Evolutionary conservation across 64 coral and sea anemone species (phyloP).

Genomic region (Montipora efflorescens): DNA sequence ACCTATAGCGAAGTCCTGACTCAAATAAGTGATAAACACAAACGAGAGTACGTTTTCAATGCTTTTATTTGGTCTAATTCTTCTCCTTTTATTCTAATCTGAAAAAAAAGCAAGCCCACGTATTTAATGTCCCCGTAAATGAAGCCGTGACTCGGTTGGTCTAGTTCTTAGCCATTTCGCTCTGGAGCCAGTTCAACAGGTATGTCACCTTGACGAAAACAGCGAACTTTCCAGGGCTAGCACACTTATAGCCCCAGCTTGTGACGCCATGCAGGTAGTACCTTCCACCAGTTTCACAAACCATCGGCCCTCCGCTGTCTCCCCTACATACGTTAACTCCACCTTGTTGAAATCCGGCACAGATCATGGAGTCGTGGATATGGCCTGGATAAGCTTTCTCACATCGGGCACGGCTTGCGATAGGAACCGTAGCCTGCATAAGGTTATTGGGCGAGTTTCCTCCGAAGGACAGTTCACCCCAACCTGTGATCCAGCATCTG

Average conservation of each 20-base stretch:
- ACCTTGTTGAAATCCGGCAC: slow-evolving; percentile 33
- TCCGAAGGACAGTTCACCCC: slow-evolving; percentile 58
- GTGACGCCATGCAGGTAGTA: slow-evolving; percentile 18
- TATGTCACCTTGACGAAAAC: slow-evolving; percentile 28
- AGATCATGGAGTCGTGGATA: background rate
- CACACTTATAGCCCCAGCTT: background rate
- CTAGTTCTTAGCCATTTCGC: slow-evolving; percentile 3
- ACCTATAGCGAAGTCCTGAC: too few species aligned
- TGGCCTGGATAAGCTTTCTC: slow-evolving; percentile 44
- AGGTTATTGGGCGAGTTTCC: slow-evolving; percentile 11
- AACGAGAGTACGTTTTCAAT: too few species aligned
- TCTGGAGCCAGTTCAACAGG: background rate
- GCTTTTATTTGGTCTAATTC: background rate
- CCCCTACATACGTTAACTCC: background rate
- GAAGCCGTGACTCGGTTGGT: too few species aligned
- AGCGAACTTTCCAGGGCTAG: slow-evolving; percentile 35
- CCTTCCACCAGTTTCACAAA: slow-evolving; percentile 24
- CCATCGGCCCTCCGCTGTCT: too few species aligned
- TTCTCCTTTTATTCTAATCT: too few species aligned
- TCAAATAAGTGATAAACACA: too few species aligned
- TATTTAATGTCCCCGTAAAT: too few species aligned
- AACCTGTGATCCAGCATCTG: slow-evolving; percentile 74
- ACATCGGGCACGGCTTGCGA: slow-evolving; percentile 40
- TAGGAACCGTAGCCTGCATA: slow-evolving; percentile 21
- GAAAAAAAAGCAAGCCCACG: too few species aligned